Evolutionary conservation across 2,888 invertebrate species (phyloP), one percentile per base, ranked within the genome.

Genomic region (Corbicula japonica): DNA sequence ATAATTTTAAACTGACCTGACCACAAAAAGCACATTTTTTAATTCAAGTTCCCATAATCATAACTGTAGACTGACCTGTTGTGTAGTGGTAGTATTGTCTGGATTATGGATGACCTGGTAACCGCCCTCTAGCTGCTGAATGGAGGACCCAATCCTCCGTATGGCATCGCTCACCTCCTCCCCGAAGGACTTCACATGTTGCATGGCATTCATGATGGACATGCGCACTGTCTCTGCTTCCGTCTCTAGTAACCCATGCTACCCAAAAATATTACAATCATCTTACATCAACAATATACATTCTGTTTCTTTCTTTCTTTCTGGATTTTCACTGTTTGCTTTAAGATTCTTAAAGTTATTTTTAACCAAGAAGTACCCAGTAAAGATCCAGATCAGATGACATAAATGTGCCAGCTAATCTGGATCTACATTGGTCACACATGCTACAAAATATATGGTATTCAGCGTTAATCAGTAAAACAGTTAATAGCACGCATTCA

Each of bases 171-270:
- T 93, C 88, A 95, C 94, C 83, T 94, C 95, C 85, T 95, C 95
- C 86, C 94, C 94, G 83, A 95, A 94, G 61, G 94, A 94, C 34
- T 94, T 94, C 89, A 95, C 94, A 74, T 94, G 94, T 63, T 94
- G 94, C n/a, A 95, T 91, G 15, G 95, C 94, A 79, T 92, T 93
- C 8, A 93, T 90, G 8, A 95, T 94, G 4, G 94, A 93, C 26
- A 93, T 92, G 41, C 95, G 91, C n/a, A 95, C 93, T 84, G 93
- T 94, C 82, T 95, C 95, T n/a, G 95, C 95, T 88, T 95, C 95
- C 4, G 94, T 94, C 86, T 95, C 95, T 54, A 95, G 91, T 75
- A 95, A 89, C 1, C 94, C 93, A 75, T 95, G 95, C 94, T 95
- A 84, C 8, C 10, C n/a, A 54, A 54, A 54, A 26, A 2, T 21